These are phyloP conservation scores for Polymixis lichenea DNA, from an alignment of 2,888 invertebrate genomes.

Conservation along the genomic window DNA sequence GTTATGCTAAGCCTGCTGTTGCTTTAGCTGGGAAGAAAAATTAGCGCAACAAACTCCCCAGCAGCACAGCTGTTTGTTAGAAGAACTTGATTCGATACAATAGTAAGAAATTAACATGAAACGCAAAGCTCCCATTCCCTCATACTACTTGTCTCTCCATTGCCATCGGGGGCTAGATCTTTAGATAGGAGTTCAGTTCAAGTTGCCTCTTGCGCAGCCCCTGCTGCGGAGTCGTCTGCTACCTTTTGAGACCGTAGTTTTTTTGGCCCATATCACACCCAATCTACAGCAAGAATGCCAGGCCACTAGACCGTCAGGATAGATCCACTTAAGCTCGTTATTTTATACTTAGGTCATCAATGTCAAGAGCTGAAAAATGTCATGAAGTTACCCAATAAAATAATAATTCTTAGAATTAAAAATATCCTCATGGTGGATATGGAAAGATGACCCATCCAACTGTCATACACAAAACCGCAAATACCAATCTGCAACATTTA, in stretches of 20 bases:
- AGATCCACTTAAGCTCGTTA: no score
- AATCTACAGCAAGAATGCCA: neutral
- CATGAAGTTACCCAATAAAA: neutral
- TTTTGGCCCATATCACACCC: neutral
- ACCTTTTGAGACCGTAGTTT: neutral
- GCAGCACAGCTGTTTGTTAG: no score
- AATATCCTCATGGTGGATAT: neutral
- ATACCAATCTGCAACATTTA: slow-evolving; percentile 11
- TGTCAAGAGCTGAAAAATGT: no score
- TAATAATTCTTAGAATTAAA: neutral
- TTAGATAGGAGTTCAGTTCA: neutral
- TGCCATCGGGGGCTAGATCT: neutral
- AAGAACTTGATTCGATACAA: no score
- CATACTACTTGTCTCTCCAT: neutral
- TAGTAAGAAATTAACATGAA: no score
- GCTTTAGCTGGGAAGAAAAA: no score
- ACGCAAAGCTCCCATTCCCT: no score
- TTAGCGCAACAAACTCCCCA: no score
- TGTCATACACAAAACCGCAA: slow-evolving; percentile 25
- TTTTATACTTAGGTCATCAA: neutral
- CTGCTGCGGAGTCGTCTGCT: neutral
- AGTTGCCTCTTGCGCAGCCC: neutral
- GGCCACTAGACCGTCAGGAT: neutral
- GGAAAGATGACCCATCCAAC: neutral
- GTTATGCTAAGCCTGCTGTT: no score